These are phyloP conservation scores for Hapalemur alaotrensis DNA, from an alignment of 2,797 vertebrate genomes.

Conservation along the genomic window DNA sequence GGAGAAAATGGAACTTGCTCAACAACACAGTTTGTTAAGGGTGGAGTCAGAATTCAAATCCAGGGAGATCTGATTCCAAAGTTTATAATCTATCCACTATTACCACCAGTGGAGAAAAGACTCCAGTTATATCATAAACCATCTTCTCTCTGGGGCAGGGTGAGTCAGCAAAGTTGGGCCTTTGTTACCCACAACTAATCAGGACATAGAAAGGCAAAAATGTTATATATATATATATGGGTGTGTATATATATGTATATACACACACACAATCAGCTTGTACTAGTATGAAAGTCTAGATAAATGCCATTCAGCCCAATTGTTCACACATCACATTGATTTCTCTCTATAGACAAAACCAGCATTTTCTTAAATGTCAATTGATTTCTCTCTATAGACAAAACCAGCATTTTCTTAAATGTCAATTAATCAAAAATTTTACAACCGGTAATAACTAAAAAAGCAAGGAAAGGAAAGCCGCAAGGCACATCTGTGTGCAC, in stretches of 20 bases:
- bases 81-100: not conserved
- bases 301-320: not conserved
- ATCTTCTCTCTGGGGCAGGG: not conserved
- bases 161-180: not conserved
- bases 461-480: not conserved
- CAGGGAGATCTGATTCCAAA: not conserved
- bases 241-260: no score
- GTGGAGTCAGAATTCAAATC: not conserved
- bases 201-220: not conserved
- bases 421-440: not conserved
- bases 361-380: not conserved
- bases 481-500: not conserved
- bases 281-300: not conserved
- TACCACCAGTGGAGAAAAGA: not conserved
- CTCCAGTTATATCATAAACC: no score
- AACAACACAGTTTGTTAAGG: not conserved
- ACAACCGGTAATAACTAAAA: not conserved
- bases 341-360: not conserved
- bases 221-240: not conserved
- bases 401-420: not conserved
- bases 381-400: not conserved
- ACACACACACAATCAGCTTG: not conserved
- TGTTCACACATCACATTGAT: not conserved
- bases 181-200: not conserved
- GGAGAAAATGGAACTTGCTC: not conserved